Base-by-base conservation (phyloP, 1,140 invertebrate genomes). In the Drosophila saltans region DNA sequence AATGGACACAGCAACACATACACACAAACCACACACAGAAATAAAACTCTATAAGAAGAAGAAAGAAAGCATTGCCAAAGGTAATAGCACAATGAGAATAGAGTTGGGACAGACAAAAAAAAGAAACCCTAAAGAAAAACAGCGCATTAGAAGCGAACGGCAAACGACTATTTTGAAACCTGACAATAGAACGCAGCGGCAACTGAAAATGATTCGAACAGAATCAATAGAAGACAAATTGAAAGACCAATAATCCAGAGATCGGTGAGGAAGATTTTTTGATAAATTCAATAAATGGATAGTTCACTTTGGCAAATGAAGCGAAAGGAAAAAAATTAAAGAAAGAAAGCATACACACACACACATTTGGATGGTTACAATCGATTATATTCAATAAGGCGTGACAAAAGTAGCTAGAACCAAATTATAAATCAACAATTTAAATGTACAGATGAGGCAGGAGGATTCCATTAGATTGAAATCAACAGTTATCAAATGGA, bases 21-120 rank as follows among this genome's bases (percentile, higher is more conserved):
- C 70, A 67, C 62, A 74, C 86, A 79, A 75, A 74, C 70, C 16
- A 8, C n/a, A 6, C 16, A 7, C 33, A 36, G 6, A 36, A 36
- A 3, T 36, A 36, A 36, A 36, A 36, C 33, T 36, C 4, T 36
- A 48, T 48, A 24, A 48, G 16, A 16, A 21, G 45, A 48, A 48
- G 45, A 81, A 65, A 80, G 69, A 75, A 76, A 77, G 81, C 81
- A 85, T 75, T 39, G 81, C 81, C 75, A 75, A 85, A 78, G 81
- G 81, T 78, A 67, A 65, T 57, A 60, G 45, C 62, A 66, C 58
- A 40, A 56, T 55, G 48, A 66, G 58, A 33, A 57, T 39, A 40
- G 59, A 28, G 36, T 11, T 36, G 26, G 36, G n/a, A 24, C 1
- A 30, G 16, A 11, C 1, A 30, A 39, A 30, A 39, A n/a, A 48